phyloP scores from a whole-genome alignment of 2,888 invertebrate genomes.

The Mycalesis mineus region DNA sequence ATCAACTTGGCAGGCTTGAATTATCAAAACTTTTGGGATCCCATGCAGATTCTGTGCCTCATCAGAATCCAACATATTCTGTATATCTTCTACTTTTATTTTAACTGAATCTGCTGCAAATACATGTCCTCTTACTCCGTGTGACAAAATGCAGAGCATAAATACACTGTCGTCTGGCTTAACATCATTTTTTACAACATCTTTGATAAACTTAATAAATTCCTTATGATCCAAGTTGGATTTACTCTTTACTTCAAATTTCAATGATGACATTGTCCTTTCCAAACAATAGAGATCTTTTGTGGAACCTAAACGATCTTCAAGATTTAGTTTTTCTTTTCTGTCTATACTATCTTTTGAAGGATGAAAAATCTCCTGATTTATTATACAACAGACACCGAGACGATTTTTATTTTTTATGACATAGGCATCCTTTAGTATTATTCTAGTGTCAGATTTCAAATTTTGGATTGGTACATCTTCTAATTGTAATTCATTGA shows the following conservation, averaged over 20 bases:
- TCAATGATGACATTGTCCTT: conserved; percentile 53
- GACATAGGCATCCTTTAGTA: conserved; percentile 43
- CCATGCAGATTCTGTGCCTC: conserved; percentile 45
- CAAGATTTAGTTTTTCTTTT: conserved; percentile 35
- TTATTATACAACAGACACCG: conserved; percentile 65
- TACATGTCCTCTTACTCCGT: conserved; percentile 63
- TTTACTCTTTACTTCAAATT: conserved; percentile 53
- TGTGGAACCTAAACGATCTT: conserved; percentile 51
- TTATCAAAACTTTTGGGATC: conserved; percentile 62
- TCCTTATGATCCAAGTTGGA: conserved; percentile 51
- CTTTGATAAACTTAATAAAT: conserved; percentile 52
- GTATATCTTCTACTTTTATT: conserved; percentile 60
- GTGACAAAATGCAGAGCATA: conserved; percentile 65
- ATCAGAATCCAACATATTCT: conserved; percentile 57
- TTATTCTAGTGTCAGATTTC: conserved; percentile 48
- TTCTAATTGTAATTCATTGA: conserved; percentile 41
- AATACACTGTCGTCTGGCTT: conserved; percentile 57
- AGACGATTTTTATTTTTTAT: conserved; percentile 55
- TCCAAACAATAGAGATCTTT: conserved; percentile 48
- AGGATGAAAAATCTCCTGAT: conserved; percentile 63
- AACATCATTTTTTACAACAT: conserved; percentile 46
- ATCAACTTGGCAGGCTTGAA: conserved; percentile 68
- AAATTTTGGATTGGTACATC: conserved; percentile 39
- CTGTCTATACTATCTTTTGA: conserved; percentile 53
- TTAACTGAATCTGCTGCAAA: conserved; percentile 65